Percentiles rank a stretch among this genome's conserved stretches.
Evolutionary conservation across 2,113 vertebrate genomes (phyloP).

Genomic region (Cricetomys ansorgei): DNA sequence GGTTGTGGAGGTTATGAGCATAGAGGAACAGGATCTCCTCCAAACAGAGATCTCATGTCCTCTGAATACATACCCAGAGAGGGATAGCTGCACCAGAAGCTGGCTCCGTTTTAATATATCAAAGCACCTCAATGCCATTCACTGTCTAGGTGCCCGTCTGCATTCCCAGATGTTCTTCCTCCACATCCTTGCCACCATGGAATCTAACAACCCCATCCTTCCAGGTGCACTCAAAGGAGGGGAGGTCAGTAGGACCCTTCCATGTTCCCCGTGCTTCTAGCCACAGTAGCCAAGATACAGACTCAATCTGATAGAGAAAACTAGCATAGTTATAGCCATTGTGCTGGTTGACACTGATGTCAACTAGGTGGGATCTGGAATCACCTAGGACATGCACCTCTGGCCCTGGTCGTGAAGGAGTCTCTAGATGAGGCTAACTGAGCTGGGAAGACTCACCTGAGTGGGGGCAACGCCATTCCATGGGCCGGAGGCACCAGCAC

Average conservation of each 20-base stretch:
- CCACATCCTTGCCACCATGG: background rate
- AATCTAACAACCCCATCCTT: background rate
- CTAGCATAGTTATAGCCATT: background rate
- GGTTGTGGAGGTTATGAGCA: background rate
- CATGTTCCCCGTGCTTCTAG: rapidly evolving
- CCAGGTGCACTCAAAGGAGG: background rate
- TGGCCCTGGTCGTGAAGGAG: background rate
- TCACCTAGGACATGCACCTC: background rate
- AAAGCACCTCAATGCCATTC: background rate
- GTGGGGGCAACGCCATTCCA: background rate
- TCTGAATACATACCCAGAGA: background rate
- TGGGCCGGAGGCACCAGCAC: background rate
- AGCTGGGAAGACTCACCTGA: background rate
- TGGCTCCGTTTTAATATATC: background rate
- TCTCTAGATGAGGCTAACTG: background rate
- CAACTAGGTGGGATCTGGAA: background rate
- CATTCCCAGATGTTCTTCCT: background rate
- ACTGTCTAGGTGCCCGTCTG: too few species aligned
- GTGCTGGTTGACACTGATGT: background rate
- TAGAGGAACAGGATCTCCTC: too few species aligned
- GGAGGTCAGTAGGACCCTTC: background rate
- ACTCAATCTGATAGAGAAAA: background rate
- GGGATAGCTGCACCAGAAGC: rapidly evolving
- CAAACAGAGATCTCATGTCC: background rate
- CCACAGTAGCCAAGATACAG: background rate